Conservation (phyloP, 2,888 invertebrate genomes). For the Hypselothyrea guttata region DNA sequence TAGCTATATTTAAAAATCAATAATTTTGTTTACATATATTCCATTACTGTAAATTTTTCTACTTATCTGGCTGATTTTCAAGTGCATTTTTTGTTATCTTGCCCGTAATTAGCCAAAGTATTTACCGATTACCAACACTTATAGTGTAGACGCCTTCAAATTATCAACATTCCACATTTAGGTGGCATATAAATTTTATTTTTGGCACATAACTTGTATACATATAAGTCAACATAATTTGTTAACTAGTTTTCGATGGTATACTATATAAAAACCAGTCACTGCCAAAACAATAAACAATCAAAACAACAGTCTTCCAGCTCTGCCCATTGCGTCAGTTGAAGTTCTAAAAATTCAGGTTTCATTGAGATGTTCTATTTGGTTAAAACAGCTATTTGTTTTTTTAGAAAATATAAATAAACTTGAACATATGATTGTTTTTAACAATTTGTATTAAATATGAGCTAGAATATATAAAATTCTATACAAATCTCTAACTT, state of each 20-base stretch:
- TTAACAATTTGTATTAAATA: too few species aligned
- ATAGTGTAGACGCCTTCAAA: conserved; percentile 30
- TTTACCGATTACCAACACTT: conserved; percentile 45
- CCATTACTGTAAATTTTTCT: too few species aligned
- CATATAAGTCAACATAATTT: conserved; percentile 13
- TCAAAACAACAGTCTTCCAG: conserved; percentile 25
- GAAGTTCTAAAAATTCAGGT: conserved; percentile 28
- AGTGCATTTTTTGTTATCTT: conserved; percentile 46
- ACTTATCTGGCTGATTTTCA: too few species aligned
- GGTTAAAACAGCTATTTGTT: conserved; percentile 30
- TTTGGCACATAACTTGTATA: conserved; percentile 19
- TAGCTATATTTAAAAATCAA: too few species aligned
- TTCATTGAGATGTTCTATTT: conserved; percentile 11
- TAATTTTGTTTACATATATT: neutral
- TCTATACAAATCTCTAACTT: too few species aligned
- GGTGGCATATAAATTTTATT: conserved; percentile 36
- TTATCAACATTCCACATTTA: conserved; percentile 27
- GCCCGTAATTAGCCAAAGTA: conserved; percentile 48
- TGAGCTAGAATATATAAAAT: too few species aligned
- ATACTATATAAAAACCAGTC: conserved; percentile 19
- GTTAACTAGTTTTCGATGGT: conserved; percentile 45
- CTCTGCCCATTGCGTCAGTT: conserved; percentile 37
- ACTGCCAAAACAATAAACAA: conserved; percentile 15
- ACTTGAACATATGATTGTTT: too few species aligned
- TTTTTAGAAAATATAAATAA: conserved; percentile 5